Evolutionary conservation across 2,113 vertebrate species (phyloP).

Genomic region (Eublepharis macularius): DNA sequence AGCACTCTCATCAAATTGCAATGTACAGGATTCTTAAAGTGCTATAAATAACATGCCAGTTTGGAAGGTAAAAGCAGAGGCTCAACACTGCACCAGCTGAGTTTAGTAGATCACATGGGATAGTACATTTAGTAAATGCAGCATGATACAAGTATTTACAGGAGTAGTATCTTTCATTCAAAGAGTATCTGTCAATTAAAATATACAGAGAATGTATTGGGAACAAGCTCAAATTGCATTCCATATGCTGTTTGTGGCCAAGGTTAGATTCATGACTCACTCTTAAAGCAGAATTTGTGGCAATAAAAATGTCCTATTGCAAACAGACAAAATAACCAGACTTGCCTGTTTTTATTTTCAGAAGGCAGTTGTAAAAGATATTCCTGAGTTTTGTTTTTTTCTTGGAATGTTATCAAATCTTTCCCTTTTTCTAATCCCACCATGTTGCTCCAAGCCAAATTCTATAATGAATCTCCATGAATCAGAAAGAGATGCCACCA

Average conservation of each 20-base stretch:
- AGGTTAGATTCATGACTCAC: not conserved
- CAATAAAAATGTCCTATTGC: not conserved
- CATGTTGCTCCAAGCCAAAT: not conserved
- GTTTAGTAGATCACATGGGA: not conserved
- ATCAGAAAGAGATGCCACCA: no score
- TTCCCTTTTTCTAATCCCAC: not conserved
- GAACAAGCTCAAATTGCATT: not conserved
- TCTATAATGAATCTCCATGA: not conserved
- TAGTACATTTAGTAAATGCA: not conserved
- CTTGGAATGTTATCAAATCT: not conserved
- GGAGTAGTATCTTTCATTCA: not conserved
- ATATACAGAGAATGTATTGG: not conserved
- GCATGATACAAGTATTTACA: accelerated
- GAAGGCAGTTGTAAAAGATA: not conserved
- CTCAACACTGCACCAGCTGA: not conserved
- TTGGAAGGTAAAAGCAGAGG: not conserved
- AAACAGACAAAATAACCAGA: not conserved
- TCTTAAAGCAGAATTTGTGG: not conserved
- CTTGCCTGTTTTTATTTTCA: not conserved
- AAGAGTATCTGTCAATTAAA: not conserved
- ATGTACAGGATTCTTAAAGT: no score
- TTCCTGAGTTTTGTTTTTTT: not conserved
- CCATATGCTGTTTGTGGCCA: not conserved
- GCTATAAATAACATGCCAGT: not conserved
- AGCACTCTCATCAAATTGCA: no score